Percentiles rank a stretch among this genome's conserved stretches.
phyloP scores from a whole-genome alignment of 2,113 vertebrate genomes.

The Oxyura jamaicensis region DNA sequence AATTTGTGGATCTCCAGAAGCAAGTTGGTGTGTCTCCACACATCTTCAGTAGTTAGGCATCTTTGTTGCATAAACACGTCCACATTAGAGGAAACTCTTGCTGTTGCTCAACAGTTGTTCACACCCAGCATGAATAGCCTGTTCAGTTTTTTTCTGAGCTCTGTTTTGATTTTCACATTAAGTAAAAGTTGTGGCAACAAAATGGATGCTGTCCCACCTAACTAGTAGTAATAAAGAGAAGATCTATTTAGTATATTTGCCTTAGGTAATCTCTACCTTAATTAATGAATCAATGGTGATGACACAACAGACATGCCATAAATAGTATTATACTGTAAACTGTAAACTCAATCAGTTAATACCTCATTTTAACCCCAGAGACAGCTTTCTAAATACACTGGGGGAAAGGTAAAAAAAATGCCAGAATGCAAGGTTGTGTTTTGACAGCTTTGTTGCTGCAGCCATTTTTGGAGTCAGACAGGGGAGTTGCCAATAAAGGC shows the following conservation, averaged over 20 bases:
- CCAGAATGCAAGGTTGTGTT: background rate
- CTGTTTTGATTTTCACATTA: background rate
- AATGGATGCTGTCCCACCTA: background rate
- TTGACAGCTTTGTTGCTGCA: background rate
- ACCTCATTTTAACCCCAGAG: background rate
- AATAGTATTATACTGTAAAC: background rate
- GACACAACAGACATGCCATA: background rate
- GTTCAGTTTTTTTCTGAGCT: background rate
- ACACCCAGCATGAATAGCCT: background rate
- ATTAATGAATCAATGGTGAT: background rate
- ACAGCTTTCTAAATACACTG: background rate
- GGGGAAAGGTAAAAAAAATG: background rate
- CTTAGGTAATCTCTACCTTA: background rate
- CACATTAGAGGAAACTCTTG: background rate
- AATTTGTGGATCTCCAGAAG: background rate
- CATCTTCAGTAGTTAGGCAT: background rate
- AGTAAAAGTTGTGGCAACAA: background rate
- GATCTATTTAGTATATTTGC: background rate
- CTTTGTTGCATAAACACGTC: background rate
- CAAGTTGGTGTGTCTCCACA: background rate
- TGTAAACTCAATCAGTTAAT: background rate
- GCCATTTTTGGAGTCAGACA: background rate
- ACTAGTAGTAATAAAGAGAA: background rate
- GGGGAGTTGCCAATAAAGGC: background rate
- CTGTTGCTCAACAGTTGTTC: background rate